A percentile compares a stretch with the other conserved stretches of the same genome.
phyloP scores from a whole-genome alignment of 2,888 invertebrate species.

The Polydrusus cervinus region DNA sequence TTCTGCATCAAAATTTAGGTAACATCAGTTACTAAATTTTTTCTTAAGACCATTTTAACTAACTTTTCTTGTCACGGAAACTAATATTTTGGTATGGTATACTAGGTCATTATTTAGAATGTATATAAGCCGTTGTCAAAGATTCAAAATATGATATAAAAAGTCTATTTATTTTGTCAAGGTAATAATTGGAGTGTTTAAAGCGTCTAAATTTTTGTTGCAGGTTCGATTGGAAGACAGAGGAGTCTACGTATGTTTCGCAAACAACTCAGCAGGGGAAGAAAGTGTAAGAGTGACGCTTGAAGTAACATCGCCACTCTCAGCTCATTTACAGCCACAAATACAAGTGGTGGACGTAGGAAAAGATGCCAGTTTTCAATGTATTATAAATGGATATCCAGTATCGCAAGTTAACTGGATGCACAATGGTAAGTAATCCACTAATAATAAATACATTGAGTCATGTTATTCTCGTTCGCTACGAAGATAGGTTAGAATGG shows the following conservation, averaged over 20 bases:
- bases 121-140: no score
- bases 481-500: no score
- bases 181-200: no score
- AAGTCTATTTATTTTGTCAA: no score
- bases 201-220: conserved; percentile 18
- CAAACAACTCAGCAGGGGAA: conserved; percentile 91
- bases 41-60: no score
- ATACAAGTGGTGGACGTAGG: conserved; percentile 87
- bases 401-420: conserved; percentile 86
- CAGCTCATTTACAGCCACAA: conserved; percentile 86
- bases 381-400: conserved; percentile 91
- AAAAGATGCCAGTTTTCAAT: conserved; percentile 89
- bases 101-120: no score
- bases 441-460: not conserved
- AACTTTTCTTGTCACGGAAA: no score
- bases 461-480: not conserved
- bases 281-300: conserved; percentile 86
- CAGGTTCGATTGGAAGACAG: conserved; percentile 82
- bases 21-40: no score
- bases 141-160: no score
- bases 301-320: conserved; percentile 86
- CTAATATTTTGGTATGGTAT: no score
- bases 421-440: conserved; percentile 76
- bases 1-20: no score
- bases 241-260: conserved; percentile 91